These are phyloP conservation scores for Trichogramma evanescens DNA, from an alignment of 2,888 invertebrate species.

Conservation along the genomic window DNA sequence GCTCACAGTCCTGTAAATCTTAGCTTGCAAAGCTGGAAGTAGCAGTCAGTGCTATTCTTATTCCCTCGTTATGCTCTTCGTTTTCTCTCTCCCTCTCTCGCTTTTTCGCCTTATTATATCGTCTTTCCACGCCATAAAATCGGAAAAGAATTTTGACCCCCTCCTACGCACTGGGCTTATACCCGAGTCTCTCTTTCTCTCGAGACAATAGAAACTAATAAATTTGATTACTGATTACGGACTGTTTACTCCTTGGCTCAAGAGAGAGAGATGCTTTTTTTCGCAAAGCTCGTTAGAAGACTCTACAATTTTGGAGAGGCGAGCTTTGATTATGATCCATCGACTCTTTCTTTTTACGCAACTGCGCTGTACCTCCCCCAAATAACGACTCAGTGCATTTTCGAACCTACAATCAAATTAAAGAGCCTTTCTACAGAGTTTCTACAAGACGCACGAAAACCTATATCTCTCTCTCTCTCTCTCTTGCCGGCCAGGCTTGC, in stretches of 20 bases:
- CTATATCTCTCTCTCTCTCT: too few species aligned
- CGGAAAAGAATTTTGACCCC: slow-evolving; percentile 45
- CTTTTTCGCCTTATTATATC: slow-evolving; percentile 46
- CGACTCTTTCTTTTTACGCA: too few species aligned
- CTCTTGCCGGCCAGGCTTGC: too few species aligned
- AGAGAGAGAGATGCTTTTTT: background rate
- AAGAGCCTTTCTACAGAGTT: too few species aligned
- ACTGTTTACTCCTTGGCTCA: slow-evolving; percentile 8
- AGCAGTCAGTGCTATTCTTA: slow-evolving; percentile 40
- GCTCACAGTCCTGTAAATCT: slow-evolving; percentile 45
- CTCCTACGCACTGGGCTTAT: background rate
- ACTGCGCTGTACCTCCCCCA: background rate
- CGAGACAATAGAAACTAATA: slow-evolving; percentile 49
- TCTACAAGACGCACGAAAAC: too few species aligned
- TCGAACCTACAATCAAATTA: too few species aligned
- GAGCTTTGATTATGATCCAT: too few species aligned
- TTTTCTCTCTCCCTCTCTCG: slow-evolving; percentile 41
- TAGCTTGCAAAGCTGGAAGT: slow-evolving; percentile 26
- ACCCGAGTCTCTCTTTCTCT: slow-evolving; percentile 19
- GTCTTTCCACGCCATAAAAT: slow-evolving; percentile 49
- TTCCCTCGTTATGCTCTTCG: slow-evolving; percentile 47
- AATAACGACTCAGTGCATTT: background rate
- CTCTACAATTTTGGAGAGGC: background rate
- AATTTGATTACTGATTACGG: slow-evolving; percentile 48
- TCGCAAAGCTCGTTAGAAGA: background rate